Evolutionary conservation across 2,888 invertebrate species (phyloP).

Genomic region (Panorpa germanica): DNA sequence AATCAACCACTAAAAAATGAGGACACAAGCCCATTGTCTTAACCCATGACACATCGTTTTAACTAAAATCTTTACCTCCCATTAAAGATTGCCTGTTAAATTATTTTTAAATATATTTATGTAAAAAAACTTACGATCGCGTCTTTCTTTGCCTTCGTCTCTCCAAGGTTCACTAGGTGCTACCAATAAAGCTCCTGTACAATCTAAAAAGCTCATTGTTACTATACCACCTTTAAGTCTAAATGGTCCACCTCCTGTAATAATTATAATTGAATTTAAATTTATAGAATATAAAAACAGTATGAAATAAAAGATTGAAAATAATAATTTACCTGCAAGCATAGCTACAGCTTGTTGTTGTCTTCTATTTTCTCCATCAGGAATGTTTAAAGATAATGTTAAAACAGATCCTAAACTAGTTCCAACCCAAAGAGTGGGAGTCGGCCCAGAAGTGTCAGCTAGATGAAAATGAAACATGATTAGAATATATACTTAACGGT

Average conservation of each 20-base stretch:
- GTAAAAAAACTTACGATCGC: conserved; percentile 22
- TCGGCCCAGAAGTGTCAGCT: conserved; percentile 69
- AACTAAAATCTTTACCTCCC: no score
- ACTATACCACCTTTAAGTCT: conserved; percentile 90
- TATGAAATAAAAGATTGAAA: not conserved
- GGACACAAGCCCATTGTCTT: no score
- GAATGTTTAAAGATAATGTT: conserved; percentile 73
- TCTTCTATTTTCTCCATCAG: conserved; percentile 60
- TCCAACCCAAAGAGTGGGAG: conserved; percentile 93
- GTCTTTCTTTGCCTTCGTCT: conserved; percentile 59
- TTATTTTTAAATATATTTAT: no score
- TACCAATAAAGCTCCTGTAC: conserved; percentile 80
- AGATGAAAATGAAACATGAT: no score
- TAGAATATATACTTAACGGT: no score
- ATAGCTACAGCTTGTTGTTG: conserved; percentile 76
- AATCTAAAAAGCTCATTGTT: conserved; percentile 90
- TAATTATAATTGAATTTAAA: conserved; percentile 4
- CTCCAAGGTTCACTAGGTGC: conserved; percentile 84
- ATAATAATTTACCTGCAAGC: conserved; percentile 49
- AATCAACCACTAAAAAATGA: no score
- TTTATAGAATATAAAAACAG: not conserved
- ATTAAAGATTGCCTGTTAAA: no score
- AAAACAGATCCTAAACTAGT: conserved; percentile 93
- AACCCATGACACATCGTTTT: no score
- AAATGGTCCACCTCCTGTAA: conserved; percentile 84